Evolutionary conservation across 2,888 invertebrate species (phyloP), one percentile per base, ranked within the genome.

Genomic region (Sialis fuliginosa): DNA sequence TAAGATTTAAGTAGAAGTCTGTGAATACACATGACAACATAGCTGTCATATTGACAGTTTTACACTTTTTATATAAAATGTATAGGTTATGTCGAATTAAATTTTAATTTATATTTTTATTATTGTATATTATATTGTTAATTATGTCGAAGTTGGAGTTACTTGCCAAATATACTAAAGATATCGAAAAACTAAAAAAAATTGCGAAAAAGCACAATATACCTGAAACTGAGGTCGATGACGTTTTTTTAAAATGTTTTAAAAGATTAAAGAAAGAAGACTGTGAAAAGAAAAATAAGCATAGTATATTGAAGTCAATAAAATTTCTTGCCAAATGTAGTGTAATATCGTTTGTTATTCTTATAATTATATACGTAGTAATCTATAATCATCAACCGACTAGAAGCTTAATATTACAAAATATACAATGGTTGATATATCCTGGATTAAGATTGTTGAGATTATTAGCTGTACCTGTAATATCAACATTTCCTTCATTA

Each of bases 361-460:
- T 67, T 33, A 54, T 70, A 47, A 52, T 64, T 44, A 59, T 70
- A 46, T 66, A 67, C 57, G 54, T 68, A 52, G 52, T 68, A 50
- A 55, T 70, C 43, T 67, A 70, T 54, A 71, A 78, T 55, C 75
- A 75, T 57, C 77, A 75, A 57, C 69, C 74, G 22, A 72, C 81
- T 8, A 77, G 79, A 51, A 78, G 74, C 60, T 70, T 75, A 53
- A 64, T 83, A 52, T 65, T 81, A 53, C 74, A 83, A 60, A 79
- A 82, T 63, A 68, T 85, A 30, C 86, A 88, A 63, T 81, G 81
- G 49, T 77, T 78, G 55, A 84, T 89, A 54, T 86, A 89, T 67
- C 88, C 88, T 7, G 80, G 80, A 8, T 72, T 89, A 64, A 77
- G 80, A 56, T 60, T 81, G 32, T 67, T 88, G 58, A 71, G 89